Percentiles rank a stretch among this genome's conserved stretches.
Evolutionary conservation across 2,113 vertebrate species (phyloP).

Genomic region (Leuciscus idus): DNA sequence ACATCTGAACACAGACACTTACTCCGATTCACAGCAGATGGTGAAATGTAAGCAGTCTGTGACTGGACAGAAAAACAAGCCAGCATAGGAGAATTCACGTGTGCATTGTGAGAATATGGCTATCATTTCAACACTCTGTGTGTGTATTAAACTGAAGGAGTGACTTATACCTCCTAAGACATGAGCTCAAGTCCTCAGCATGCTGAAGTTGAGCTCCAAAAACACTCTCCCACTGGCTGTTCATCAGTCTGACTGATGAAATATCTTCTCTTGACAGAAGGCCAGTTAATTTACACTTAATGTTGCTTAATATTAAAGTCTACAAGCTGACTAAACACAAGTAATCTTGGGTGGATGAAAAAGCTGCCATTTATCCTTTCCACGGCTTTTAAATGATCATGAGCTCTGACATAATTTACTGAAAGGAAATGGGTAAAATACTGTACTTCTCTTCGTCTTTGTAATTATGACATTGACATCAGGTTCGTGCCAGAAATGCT

Average conservation of each 20-base stretch:
- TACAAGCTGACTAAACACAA: constrained; percentile 24
- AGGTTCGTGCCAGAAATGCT: background rate
- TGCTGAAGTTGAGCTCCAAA: constrained; percentile 18
- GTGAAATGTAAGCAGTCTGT: constrained; percentile 56
- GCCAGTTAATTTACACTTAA: constrained; percentile 26
- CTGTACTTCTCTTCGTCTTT: constrained; percentile 5
- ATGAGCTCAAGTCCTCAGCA: constrained; percentile 19
- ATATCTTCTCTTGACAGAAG: background rate
- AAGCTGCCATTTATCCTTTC: constrained; percentile 12
- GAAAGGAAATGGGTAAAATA: constrained; percentile 14
- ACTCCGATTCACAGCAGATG: constrained; percentile 56
- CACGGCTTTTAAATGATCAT: background rate
- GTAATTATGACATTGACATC: constrained; percentile 18
- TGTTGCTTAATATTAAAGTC: background rate
- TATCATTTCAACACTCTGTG: background rate
- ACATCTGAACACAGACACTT: constrained; percentile 43
- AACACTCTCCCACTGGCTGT: background rate
- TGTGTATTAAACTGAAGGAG: background rate
- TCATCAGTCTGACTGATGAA: constrained; percentile 28
- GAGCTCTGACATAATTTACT: background rate
- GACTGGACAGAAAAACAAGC: constrained; percentile 31
- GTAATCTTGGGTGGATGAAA: background rate
- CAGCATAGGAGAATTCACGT: constrained; percentile 1
- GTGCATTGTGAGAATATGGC: background rate
- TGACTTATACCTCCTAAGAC: constrained; percentile 4